Conservation (phyloP, 2,888 invertebrate species). For the Brachypalpus laphriformis region DNA sequence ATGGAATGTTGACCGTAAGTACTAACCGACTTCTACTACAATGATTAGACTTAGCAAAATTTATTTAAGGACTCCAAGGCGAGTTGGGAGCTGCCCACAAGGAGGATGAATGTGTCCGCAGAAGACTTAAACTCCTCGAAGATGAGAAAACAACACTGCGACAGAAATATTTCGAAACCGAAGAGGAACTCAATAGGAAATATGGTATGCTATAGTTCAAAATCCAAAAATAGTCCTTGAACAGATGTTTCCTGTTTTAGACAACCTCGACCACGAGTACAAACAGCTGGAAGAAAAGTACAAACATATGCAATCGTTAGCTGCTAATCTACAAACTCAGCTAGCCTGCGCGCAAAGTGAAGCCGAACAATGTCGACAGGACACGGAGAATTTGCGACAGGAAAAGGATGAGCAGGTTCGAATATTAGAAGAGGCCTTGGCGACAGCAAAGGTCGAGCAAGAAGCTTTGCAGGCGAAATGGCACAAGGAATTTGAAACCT, state of each 20-base stretch:
- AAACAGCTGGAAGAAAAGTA: constrained; percentile 84
- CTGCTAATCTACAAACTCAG: constrained; percentile 80
- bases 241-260: constrained; percentile 70
- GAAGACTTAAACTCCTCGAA: constrained; percentile 81
- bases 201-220: constrained; percentile 76
- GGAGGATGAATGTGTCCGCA: constrained; percentile 82
- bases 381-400: constrained; percentile 83
- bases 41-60: not conserved
- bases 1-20: constrained; percentile 83
- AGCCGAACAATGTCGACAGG: constrained; percentile 78
- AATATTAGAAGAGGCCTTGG: constrained; percentile 84
- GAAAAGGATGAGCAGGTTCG: constrained; percentile 84
- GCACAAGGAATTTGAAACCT: constrained; percentile 86
- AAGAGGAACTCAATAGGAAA: constrained; percentile 81
- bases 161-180: constrained; percentile 80
- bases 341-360: constrained; percentile 80
- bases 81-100: constrained; percentile 81
- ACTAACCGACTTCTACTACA: not conserved
- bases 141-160: constrained; percentile 80
- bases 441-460: constrained; percentile 85
- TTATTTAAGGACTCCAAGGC: constrained; percentile 80
- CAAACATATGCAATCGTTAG: constrained; percentile 83
- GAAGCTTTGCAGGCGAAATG: constrained; percentile 85
- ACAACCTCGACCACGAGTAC: constrained; percentile 83
- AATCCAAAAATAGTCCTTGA: not conserved